A percentile compares a stretch with the other conserved stretches of the same genome.
Conservation (phyloP, 2,113 vertebrate species). For the Trichechus manatus region DNA sequence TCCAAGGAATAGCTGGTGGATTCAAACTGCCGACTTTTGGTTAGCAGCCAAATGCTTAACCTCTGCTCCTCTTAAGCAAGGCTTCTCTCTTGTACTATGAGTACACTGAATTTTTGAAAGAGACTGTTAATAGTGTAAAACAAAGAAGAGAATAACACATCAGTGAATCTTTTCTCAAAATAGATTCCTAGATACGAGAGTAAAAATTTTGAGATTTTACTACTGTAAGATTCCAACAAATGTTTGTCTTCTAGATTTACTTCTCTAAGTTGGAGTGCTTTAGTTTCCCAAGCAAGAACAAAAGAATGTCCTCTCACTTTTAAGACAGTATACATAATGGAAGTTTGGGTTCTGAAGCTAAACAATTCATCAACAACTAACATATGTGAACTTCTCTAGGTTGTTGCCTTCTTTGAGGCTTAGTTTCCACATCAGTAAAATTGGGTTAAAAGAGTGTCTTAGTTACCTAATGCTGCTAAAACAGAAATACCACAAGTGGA, state of each 20-base stretch:
- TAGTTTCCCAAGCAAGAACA: not conserved
- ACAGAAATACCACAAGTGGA: too few species aligned
- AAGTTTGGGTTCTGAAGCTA: not conserved
- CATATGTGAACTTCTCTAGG: not conserved
- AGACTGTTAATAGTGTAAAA: not conserved
- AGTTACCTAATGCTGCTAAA: too few species aligned
- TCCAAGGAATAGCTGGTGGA: too few species aligned
- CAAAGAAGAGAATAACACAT: not conserved
- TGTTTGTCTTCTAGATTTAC: not conserved
- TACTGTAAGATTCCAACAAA: not conserved
- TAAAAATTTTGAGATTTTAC: not conserved
- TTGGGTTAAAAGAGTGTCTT: too few species aligned
- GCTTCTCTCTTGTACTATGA: not conserved
- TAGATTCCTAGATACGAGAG: not conserved
- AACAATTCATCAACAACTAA: not conserved
- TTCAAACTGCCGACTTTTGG: too few species aligned
- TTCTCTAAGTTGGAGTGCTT: not conserved
- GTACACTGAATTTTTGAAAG: not conserved
- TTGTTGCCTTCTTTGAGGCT: not conserved
- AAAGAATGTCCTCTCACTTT: not conserved
- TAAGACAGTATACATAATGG: not conserved
- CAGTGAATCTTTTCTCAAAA: not conserved
- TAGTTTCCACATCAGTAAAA: conserved; percentile 1
- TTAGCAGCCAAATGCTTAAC: too few species aligned
- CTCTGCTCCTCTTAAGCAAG: too few species aligned